Evolutionary conservation across 2,888 invertebrate genomes (phyloP).

Genomic region (Neelides folsomi): DNA sequence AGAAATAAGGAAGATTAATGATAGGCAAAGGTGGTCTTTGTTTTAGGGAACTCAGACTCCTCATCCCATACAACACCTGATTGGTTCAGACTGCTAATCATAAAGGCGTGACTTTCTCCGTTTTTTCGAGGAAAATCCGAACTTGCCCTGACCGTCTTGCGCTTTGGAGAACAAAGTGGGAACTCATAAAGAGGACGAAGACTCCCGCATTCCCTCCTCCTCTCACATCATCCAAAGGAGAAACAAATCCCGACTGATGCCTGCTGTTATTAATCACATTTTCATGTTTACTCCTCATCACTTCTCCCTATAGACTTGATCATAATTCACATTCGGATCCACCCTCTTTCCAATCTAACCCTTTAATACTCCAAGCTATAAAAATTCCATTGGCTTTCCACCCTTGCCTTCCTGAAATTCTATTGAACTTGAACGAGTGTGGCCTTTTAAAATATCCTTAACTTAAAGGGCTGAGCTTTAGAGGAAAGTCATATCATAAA

Average conservation of each 20-base stretch:
- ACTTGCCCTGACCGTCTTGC: neutral
- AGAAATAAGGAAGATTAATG: neutral
- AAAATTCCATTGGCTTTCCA: too few relatives aligned
- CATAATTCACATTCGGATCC: too few relatives aligned
- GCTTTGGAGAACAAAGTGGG: neutral
- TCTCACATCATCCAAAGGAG: constrained; percentile 11
- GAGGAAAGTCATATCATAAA: too few relatives aligned
- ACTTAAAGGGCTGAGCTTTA: too few relatives aligned
- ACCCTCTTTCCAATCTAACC: too few relatives aligned
- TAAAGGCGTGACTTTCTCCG: constrained; percentile 32
- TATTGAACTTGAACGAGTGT: too few relatives aligned
- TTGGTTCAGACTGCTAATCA: constrained; percentile 34
- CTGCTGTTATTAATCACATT: too few relatives aligned
- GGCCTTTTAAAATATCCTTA: too few relatives aligned
- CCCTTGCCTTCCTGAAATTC: too few relatives aligned
- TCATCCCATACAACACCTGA: constrained; percentile 31
- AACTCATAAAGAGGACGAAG: neutral
- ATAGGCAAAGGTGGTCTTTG: constrained; percentile 29
- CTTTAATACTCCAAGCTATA: too few relatives aligned
- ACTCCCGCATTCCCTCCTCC: constrained; percentile 16
- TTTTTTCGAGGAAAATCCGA: constrained; percentile 6
- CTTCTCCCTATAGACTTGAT: too few relatives aligned
- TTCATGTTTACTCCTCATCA: too few relatives aligned
- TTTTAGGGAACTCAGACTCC: constrained; percentile 31
- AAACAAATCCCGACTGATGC: constrained; percentile 5